These are phyloP conservation scores for Gambusia yucatana DNA, from an alignment of 2,797 vertebrate species.

Conservation along the genomic window DNA sequence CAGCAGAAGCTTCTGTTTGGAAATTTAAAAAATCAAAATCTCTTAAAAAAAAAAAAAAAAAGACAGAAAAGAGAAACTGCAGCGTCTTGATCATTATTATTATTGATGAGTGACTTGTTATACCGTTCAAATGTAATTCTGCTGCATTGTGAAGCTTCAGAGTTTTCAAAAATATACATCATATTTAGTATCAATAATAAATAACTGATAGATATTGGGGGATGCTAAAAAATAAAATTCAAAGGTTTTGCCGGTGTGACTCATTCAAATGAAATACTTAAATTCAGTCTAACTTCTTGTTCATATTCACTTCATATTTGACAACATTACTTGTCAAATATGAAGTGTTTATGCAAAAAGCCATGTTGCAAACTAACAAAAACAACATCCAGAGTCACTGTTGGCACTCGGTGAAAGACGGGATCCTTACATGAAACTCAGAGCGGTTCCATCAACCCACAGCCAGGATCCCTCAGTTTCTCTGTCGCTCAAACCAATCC, in stretches of 20 bases:
- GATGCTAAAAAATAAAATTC: neutral
- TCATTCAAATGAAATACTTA: neutral
- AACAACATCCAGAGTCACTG: neutral
- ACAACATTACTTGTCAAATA: neutral
- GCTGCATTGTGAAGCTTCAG: too few relatives aligned
- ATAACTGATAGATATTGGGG: neutral
- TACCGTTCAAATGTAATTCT: neutral
- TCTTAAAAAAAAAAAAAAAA: neutral
- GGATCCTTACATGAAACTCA: neutral
- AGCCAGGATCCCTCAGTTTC: conserved; percentile 1
- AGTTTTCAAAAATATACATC: neutral
- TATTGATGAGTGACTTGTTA: neutral
- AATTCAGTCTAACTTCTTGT: neutral
- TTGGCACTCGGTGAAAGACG: neutral
- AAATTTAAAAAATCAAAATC: neutral
- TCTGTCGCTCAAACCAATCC: neutral
- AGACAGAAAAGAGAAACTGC: neutral
- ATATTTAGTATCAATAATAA: neutral
- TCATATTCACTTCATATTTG: neutral
- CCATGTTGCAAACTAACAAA: neutral
- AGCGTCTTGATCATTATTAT: neutral
- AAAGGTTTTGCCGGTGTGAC: neutral
- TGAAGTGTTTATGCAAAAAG: neutral
- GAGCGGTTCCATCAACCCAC: neutral
- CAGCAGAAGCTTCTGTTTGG: neutral